Evolutionary conservation across 1,140 invertebrate species (phyloP).

Genomic region (Scaptomyza graminum): DNA sequence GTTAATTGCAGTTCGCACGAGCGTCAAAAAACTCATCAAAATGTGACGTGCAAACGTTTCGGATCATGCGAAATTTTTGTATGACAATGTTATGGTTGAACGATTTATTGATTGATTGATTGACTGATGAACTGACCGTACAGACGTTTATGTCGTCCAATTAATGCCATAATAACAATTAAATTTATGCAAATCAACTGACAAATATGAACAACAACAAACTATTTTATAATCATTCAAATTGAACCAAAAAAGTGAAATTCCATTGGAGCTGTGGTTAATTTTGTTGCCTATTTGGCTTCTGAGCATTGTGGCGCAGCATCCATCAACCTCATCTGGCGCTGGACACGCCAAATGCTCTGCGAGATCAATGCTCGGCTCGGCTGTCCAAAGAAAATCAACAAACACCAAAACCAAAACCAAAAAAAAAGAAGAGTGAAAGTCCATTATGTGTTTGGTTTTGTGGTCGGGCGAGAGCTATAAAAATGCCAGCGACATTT

Average conservation of each 20-base stretch:
- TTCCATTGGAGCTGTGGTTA: conserved; percentile 42
- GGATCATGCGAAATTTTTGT: conserved; percentile 49
- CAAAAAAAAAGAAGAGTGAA: conserved; percentile 61
- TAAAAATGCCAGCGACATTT: conserved; percentile 48
- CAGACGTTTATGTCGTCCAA: conserved; percentile 48
- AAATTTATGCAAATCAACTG: conserved; percentile 73
- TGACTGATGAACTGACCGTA: conserved; percentile 61
- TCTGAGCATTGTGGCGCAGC: conserved; percentile 31
- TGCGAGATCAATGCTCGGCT: conserved; percentile 65
- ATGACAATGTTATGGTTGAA: conserved; percentile 47
- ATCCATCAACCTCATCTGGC: conserved; percentile 32
- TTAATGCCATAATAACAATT: conserved; percentile 54
- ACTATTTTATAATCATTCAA: conserved; percentile 10
- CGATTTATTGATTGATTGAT: conserved; percentile 56
- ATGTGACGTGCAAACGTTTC: conserved; percentile 13
- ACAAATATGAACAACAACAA: not conserved
- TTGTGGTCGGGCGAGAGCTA: conserved; percentile 56
- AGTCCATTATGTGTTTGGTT: conserved; percentile 68
- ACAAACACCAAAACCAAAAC: conserved; percentile 32
- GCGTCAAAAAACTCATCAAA: conserved; percentile 62
- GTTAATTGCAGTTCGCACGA: conserved; percentile 57
- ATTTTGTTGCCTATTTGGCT: conserved; percentile 29
- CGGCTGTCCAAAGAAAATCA: conserved; percentile 9
- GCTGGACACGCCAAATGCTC: conserved; percentile 57
- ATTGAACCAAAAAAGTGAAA: conserved; percentile 62